phyloP scores from a whole-genome alignment of 2,797 vertebrate genomes.

The Poeciliopsis infans region DNA sequence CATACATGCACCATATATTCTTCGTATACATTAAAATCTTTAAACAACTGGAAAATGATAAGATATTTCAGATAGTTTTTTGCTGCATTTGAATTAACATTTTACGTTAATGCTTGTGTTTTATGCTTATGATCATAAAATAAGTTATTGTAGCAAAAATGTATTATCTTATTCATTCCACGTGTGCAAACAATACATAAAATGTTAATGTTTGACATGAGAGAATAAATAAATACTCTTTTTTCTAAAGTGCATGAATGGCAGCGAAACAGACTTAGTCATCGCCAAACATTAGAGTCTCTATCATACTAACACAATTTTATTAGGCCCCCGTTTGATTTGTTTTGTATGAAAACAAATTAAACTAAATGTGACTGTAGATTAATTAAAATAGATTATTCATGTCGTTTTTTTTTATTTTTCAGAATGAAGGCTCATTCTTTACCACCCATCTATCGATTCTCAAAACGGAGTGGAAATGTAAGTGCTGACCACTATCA shows the following conservation, averaged over 20 bases:
- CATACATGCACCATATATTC: not conserved
- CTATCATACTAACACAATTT: no score
- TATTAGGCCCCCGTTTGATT: not conserved
- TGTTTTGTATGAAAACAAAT: not conserved
- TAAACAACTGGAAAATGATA: not conserved
- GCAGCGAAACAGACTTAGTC: not conserved
- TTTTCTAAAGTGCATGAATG: not conserved
- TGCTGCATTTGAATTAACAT: not conserved
- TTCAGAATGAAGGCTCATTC: slow-evolving; percentile 89
- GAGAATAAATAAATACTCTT: no score
- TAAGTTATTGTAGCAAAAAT: not conserved
- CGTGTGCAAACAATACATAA: not conserved
- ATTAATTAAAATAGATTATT: not conserved
- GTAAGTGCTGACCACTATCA: slow-evolving; percentile 80
- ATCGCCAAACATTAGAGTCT: not conserved
- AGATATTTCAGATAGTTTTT: not conserved
- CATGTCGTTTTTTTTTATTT: slow-evolving; percentile 16
- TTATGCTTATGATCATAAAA: not conserved
- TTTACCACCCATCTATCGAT: slow-evolving; percentile 88
- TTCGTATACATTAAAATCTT: not conserved
- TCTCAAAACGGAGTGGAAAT: slow-evolving; percentile 88
- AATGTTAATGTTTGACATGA: not conserved
- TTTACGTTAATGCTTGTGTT: not conserved
- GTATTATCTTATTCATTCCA: not conserved
- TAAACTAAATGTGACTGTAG: not conserved